Percentiles rank a stretch among this genome's conserved stretches.
phyloP scores from a whole-genome alignment of 2,797 vertebrate species.

The Aldrovandia affinis region DNA sequence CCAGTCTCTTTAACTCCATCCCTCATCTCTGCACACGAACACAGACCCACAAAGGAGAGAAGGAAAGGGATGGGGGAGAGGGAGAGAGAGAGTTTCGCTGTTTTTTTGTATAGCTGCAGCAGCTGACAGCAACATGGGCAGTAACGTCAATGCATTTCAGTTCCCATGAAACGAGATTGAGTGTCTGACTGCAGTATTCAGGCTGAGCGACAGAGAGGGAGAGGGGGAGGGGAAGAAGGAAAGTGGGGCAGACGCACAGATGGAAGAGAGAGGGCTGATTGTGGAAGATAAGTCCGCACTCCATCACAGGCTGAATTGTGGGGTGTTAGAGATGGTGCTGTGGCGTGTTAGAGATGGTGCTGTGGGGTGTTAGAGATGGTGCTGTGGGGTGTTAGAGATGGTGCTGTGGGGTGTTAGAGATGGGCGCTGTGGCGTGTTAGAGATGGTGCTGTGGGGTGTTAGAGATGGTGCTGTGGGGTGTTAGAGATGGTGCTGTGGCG shows the following conservation, averaged over 20 bases:
- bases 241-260: not conserved
- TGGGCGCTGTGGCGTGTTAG: too few species aligned
- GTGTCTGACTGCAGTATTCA: conserved; percentile 14
- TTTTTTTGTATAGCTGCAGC: conserved; percentile 43
- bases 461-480: conserved; percentile 48
- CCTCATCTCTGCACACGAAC: not conserved
- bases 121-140: not conserved
- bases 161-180: not conserved
- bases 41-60: not conserved
- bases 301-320: conserved; percentile 28
- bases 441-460: conserved; percentile 56
- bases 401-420: conserved; percentile 54
- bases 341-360: conserved; percentile 50
- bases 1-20: not conserved
- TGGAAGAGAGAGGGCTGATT: not conserved
- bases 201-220: not conserved
- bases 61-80: not conserved
- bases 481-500: too few species aligned
- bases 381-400: conserved; percentile 51
- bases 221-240: not conserved
- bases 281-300: not conserved
- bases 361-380: conserved; percentile 51
- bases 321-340: conserved; percentile 51
- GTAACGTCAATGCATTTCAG: conserved; percentile 3
- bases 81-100: conserved; percentile 34